Evolutionary conservation across 2,888 invertebrate genomes (phyloP), one percentile per base, ranked within the genome.

Genomic region (Polydrusus tereticollis): DNA sequence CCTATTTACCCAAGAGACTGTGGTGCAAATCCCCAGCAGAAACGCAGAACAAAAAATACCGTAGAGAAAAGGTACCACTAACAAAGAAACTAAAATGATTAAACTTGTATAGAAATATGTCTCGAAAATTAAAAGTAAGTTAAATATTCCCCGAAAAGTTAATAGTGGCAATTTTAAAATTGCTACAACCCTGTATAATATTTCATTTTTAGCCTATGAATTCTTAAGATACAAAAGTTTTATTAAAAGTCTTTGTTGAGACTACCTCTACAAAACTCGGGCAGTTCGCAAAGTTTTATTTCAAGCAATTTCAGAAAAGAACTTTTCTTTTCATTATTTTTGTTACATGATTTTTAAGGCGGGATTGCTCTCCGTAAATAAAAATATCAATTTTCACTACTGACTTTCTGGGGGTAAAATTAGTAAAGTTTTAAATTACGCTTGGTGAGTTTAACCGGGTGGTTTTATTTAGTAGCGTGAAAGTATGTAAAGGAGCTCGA

Each of bases 371-470:
- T 47, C 23, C 21, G 47, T 47, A 47, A 47, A 47, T 47, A 47
- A 47, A 45, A 47, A 47, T 47, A 47, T 47, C 47, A 47, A 47
- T 47, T 47, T 47, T 23, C 47, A 47, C 23, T 12, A 23, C 23
- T 41, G 41, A 16, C 12, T 23, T n/a, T 47, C 5, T 23, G 21
- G 12, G 47, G 5, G 1, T n/a, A 23, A 47, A 47, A 23, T 47
- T 47, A 47, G n/a, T 20, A 45, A 45, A 45, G 45, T 47, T 47
- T 47, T 20, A 47, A 21, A 47, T 47, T 47, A 4, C 23, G n/a
- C 23, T 47, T 47, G 12, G n/a, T n/a, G 23, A 23, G 47, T 47
- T 47, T 47, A n/a, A 23, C 47, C n/a, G 10, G 5, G 23, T 21
- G 21, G n/a, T 47, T 47, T 47, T 47, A 47, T 47, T 23, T 21